Base-by-base conservation (phyloP, 2,888 invertebrate genomes). In the Panopea generosa region DNA sequence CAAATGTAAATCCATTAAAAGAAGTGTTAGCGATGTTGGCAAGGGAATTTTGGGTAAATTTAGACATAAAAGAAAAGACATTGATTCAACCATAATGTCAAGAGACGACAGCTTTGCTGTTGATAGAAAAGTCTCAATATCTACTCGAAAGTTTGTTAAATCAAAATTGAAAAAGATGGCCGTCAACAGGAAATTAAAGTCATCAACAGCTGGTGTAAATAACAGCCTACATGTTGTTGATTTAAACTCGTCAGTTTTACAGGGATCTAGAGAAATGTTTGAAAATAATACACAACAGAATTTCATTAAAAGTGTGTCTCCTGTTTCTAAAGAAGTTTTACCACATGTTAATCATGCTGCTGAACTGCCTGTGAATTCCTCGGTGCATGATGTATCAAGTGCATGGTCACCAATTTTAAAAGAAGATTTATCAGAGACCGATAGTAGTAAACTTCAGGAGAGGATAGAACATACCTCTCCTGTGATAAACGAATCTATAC, bases 1-100 rank as follows among this genome's bases (percentile, higher is more conserved):
- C 7, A 81, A 72, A 40, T 68, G 65, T 22, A 77, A 77, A 56
- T 75, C 81, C 33, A 22, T 77, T 14, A 66, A 77, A 52, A 59
- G 81, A 47, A 81, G 75, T 72, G 81, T 77, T 1, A 81, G 81
- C 60, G 77, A 77, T 63, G 77, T 59, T 2, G 65, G 75, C 9
- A 81, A 81, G 62, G 81, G 75, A 29, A 47, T 81, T 33, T 52
- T 75, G 24, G 77, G 72, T 38, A 68, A 65, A 27, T 69, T 81
- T 4, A 49, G 71, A 57, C 68, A 65, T 29, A 74, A 67, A 38
- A 56, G 59, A 20, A 77, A 75, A 40, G 66, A 77, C 29, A 29
- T 26, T n/a, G 22, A n/a, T 9, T 29, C 29, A 16, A 4, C 20
- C 43, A 45, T 16, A 7, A 26, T 45, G 4, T 53, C 62, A 29